A percentile compares a stretch with the other conserved stretches of the same genome.
Conservation (phyloP, 37 sponge, comb jelly and placozoan genomes). For the Ianthella basta region DNA sequence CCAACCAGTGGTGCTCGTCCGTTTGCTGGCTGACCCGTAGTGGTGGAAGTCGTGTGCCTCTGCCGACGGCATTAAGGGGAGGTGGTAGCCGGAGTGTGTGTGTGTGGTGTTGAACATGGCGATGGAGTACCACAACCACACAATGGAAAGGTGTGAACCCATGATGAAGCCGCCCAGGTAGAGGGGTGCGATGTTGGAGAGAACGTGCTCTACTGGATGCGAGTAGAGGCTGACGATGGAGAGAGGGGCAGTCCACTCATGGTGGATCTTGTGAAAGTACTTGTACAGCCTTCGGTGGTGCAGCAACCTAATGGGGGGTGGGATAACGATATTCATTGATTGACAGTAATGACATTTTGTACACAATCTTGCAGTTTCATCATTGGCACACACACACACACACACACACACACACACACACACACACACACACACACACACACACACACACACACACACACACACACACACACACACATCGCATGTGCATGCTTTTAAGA, state of each 20-base stretch:
- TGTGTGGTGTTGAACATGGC: constrained; percentile 64
- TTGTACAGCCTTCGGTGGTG: constrained; percentile 84
- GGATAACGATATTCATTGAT: neutral
- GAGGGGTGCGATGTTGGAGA: constrained; percentile 67
- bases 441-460: neutral
- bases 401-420: neutral
- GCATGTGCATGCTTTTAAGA: too few relatives aligned
- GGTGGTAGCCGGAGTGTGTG: constrained; percentile 90
- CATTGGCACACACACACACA: neutral
- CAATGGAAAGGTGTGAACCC: constrained; percentile 72
- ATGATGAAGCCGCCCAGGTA: constrained; percentile 68
- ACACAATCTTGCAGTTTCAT: neutral
- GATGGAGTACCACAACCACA: constrained; percentile 79
- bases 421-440: neutral
- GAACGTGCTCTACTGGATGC: constrained; percentile 81
- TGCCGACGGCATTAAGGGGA: constrained; percentile 85
- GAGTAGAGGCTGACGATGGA: constrained; percentile 77
- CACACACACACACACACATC: neutral
- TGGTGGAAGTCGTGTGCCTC: constrained; percentile 98
- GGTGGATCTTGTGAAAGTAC: constrained; percentile 93
- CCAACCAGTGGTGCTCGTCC: too few relatives aligned
- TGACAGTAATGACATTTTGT: neutral
- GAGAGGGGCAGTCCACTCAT: constrained; percentile 91
- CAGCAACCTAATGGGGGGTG: constrained; percentile 53
- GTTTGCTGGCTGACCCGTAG: constrained; percentile 52